phyloP scores from a whole-genome alignment of 2,797 vertebrate genomes.

The Sebastolobus altivelis region DNA sequence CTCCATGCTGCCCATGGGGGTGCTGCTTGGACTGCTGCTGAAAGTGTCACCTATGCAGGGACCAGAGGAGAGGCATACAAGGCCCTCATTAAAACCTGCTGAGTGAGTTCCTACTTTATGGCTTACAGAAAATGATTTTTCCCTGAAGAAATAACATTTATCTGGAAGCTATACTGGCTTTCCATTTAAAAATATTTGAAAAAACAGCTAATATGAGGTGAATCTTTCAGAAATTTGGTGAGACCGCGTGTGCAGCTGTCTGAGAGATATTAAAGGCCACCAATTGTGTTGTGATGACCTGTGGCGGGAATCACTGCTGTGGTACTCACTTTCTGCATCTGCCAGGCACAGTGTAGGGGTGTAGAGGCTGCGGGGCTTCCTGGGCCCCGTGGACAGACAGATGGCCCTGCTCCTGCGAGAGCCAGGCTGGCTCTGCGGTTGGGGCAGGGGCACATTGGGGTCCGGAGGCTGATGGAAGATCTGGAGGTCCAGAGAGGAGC shows the following conservation, averaged over 20 bases:
- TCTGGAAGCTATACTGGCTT: not conserved
- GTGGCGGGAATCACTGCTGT: slow-evolving; percentile 15
- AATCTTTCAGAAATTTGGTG: not conserved
- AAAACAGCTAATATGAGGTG: not conserved
- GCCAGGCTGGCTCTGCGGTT: slow-evolving; percentile 85
- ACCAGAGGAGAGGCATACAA: slow-evolving; percentile 64
- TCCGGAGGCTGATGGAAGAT: slow-evolving; percentile 95
- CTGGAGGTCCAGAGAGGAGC: slow-evolving; percentile 72
- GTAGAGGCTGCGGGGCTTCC: slow-evolving; percentile 92
- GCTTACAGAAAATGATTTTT: not conserved
- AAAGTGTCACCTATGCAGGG: slow-evolving; percentile 91
- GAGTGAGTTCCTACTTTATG: not conserved
- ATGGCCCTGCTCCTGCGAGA: slow-evolving; percentile 93
- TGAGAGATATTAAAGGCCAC: slow-evolving; percentile 29
- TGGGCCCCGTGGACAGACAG: slow-evolving; percentile 91
- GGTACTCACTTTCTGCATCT: slow-evolving; percentile 96
- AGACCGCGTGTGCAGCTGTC: not conserved
- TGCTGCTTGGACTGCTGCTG: slow-evolving; percentile 96
- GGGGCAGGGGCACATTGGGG: slow-evolving; percentile 93
- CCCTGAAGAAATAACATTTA: not conserved
- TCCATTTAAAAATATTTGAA: not conserved
- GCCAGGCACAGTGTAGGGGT: slow-evolving; percentile 91
- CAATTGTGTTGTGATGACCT: slow-evolving; percentile 20
- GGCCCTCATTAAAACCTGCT: slow-evolving; percentile 78
- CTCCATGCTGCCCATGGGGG: slow-evolving; percentile 96